Evolutionary conservation across 1,140 invertebrate species (phyloP), one percentile per base, ranked within the genome.

Genomic region (Drosophila novamexicana): DNA sequence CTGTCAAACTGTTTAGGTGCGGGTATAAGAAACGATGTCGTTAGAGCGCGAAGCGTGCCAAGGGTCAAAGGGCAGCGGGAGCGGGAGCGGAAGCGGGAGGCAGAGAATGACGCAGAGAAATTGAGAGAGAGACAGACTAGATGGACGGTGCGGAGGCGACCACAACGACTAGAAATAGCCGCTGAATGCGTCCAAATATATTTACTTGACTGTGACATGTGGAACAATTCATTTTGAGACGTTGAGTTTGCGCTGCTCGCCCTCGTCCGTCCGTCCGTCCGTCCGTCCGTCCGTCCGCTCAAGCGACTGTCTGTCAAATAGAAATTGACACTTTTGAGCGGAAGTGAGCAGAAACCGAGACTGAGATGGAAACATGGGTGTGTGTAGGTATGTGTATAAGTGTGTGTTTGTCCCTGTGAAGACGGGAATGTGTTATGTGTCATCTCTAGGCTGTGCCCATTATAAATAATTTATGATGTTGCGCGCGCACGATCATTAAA

Each of bases 401-500:
- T 29, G 40, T 56, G 36, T 56, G 14, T 42, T 10, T 18, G 53
- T 16, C 37, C 18, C 42, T 53, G 37, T 58, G 45, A 29, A 53
- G 69, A 66, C 53, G 53, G 52, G 69, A 34, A 53, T 67, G 39
- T 73, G 63, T 67, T 66, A 59, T 59, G 8, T 67, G 47, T 54
- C 56, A 59, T 44, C 40, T 42, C 64, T 61, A 54, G 64, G 70
- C 64, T 39, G 37, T 56, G 71, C 32, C 44, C 64, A 74, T 74
- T 68, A 68, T 42, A 36, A 37, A 74, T 69, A 49, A 74, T 69
- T 74, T 69, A 74, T 74, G 65, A 74, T 62, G 69, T 66, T 65
- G 47, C 69, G 67, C 67, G 68, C 44, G 56, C 47, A 68, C 70
- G 65, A 74, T 69, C 71, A 74, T 74, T 74, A 69, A 74, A 74